A percentile compares a stretch with the other conserved stretches of the same genome.
These are phyloP conservation scores for Mus minutoides DNA, from an alignment of 2,797 vertebrate species.

Conservation along the genomic window DNA sequence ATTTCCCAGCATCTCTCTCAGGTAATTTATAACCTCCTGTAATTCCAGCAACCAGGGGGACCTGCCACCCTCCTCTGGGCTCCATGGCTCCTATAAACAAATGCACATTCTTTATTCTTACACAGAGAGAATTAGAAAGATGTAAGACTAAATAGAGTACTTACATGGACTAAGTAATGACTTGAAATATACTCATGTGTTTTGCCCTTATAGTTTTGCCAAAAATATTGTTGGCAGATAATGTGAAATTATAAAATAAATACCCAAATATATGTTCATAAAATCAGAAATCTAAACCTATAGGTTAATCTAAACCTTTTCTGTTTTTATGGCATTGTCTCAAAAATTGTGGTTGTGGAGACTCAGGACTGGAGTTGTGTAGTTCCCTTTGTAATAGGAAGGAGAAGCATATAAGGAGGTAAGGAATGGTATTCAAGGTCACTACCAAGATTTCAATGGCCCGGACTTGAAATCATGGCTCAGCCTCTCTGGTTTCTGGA, in stretches of 20 bases:
- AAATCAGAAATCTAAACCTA: neutral
- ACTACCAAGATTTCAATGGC: neutral
- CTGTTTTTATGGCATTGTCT: neutral
- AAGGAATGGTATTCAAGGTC: neutral
- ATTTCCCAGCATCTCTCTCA: neutral
- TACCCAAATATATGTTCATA: neutral
- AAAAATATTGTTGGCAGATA: neutral
- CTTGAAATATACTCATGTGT: neutral
- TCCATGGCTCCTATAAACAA: neutral
- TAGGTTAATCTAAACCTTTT: neutral
- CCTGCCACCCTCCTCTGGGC: neutral
- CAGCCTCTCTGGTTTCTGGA: conserved; percentile 1
- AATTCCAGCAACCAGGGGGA: neutral
- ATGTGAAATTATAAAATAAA: neutral
- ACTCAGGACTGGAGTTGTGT: neutral
- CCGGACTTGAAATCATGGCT: neutral
- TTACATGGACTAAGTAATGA: neutral
- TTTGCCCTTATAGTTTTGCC: neutral
- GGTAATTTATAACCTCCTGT: neutral
- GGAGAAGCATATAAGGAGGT: neutral
- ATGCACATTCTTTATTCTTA: neutral
- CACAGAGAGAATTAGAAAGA: neutral
- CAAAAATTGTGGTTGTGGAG: neutral
- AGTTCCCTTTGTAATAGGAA: neutral
- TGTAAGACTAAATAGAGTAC: neutral